Base-by-base conservation (phyloP, 2,888 invertebrate species). In the Lomographa bimaculata region DNA sequence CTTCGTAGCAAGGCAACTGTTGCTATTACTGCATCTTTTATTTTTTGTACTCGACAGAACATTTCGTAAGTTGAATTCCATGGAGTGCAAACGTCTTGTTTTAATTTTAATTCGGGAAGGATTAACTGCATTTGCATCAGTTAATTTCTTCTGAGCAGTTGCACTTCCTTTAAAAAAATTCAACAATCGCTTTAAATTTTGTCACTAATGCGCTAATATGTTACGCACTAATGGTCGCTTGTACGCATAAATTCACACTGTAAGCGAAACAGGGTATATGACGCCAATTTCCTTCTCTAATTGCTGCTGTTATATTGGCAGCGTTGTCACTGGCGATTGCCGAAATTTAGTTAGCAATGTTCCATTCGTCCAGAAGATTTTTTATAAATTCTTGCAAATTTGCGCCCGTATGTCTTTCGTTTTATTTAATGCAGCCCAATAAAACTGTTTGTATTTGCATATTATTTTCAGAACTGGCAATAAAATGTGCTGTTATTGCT, bases 311-410 rank as follows among this genome's bases (percentile, higher is more conserved):
- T 3, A 24, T 11, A 6, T 33, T 33, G 3, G 17, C n/a, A 1
- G 33, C 33, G 10, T 33, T 33, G 8, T 33, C 33, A 7, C 10
- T 24, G 5, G 11, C 24, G 8, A 33, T 17, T 2, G 32, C 32
- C 2, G 23, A 9, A 2, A 32, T 7, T 23, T 32, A 23, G 10
- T 32, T 21, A 5, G 21, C n/a, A 3, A 32, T 23, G 3, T 32
- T 7, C 32, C 32, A 32, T 6, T 21, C 20, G 5, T 4, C 1
- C 8, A 14, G 5, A 1, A 16, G 16, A 16, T 7, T 10, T 5
- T 14, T 23, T 2, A 32, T 3, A 6, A 19, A 10, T 6, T 14
- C 7, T 11, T 11, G 14, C 1, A 23, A 9, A 32, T 32, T 32
- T 16, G 8, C 1, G 1, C 12, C 12, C 7, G 30, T 30, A 2